Evolutionary conservation across 1,140 invertebrate genomes (phyloP).

Genomic region (Hylyphantes graminicola): DNA sequence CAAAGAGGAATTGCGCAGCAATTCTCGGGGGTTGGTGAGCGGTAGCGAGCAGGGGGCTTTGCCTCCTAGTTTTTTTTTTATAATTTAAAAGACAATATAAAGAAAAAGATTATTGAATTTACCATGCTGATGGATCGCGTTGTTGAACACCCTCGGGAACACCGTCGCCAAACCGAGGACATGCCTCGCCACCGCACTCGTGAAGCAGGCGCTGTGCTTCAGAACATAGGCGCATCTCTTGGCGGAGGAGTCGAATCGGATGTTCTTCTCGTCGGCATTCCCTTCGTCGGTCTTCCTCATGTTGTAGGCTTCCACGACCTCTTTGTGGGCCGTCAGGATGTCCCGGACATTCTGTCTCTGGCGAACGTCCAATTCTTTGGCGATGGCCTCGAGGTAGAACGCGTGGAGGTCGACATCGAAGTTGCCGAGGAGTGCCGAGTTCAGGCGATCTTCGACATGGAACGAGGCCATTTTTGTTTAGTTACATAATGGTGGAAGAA

Average conservation of each 20-base stretch:
- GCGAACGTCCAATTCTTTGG: background rate
- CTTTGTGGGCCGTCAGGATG: background rate
- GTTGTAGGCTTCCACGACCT: constrained; percentile 16
- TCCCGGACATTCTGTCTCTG: background rate
- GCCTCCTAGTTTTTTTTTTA: too few species aligned
- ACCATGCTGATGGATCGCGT: too few species aligned
- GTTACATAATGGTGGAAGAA: too few species aligned
- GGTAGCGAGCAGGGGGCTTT: too few species aligned
- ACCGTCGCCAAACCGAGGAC: background rate
- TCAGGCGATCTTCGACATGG: too few species aligned
- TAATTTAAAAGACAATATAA: too few species aligned
- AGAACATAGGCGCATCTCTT: constrained; percentile 34
- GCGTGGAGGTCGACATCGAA: constrained; percentile 21
- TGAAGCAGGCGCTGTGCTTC: constrained; percentile 37
- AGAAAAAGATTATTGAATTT: too few species aligned
- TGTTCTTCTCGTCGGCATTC: background rate
- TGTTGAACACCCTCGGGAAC: background rate
- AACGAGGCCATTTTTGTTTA: too few species aligned
- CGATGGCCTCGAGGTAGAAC: constrained; percentile 8
- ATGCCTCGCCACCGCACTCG: constrained; percentile 24
- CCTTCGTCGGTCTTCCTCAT: background rate
- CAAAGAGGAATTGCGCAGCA: too few species aligned
- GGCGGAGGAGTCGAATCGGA: constrained; percentile 7
- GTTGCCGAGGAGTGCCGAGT: background rate
- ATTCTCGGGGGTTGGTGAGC: too few species aligned